Base-by-base conservation (phyloP, 2,888 invertebrate genomes). In the Ptilodon capucinus region DNA sequence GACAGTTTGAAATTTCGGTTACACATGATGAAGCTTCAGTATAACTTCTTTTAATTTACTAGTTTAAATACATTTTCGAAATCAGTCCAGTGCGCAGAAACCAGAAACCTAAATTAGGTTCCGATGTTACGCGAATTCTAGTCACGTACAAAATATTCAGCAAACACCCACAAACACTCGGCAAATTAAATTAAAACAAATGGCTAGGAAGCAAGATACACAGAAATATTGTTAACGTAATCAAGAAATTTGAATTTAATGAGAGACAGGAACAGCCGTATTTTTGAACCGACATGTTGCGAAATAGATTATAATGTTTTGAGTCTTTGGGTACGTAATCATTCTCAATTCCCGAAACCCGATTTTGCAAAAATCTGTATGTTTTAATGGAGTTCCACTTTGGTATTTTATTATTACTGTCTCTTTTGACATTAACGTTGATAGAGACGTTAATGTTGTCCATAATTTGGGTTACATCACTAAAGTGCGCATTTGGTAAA, bases 201-300 rank as follows among this genome's bases (percentile, higher is more conserved):
- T 56, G 48, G 42, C 46, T 28, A 18, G 42, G 17, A 59, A 48
- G 18, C 30, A 11, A 13, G 19, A 30, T 16, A 41, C 28, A 30
- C 32, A 41, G 18, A 30, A 28, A 18, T 41, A 30, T 23, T 32
- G 30, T 40, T 40, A 25, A 17, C 11, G 40, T 36, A 13, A 39
- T 28, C 13, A 9, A 40, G 32, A 44, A 21, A 11, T 44, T 54
- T 54, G 57, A 23, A 60, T 42, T 46, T 45, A 49, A 42, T 58
- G 59, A 71, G 40, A 17, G 65, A 60, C 60, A 30, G 34, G 45
- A 57, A 41, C 71, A 71, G 63, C 59, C 53, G 69, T 25, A 51
- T 46, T 48, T 4, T 56, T 44, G 42, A 54, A 41, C 51, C 54
- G 58, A 58, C 57, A 59, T 56, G 59, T 62, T 50, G 49, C 57